Evolutionary conservation across 2,797 vertebrate species (phyloP), one percentile per base, ranked within the genome.

Genomic region (Corythornis leucogaster): DNA sequence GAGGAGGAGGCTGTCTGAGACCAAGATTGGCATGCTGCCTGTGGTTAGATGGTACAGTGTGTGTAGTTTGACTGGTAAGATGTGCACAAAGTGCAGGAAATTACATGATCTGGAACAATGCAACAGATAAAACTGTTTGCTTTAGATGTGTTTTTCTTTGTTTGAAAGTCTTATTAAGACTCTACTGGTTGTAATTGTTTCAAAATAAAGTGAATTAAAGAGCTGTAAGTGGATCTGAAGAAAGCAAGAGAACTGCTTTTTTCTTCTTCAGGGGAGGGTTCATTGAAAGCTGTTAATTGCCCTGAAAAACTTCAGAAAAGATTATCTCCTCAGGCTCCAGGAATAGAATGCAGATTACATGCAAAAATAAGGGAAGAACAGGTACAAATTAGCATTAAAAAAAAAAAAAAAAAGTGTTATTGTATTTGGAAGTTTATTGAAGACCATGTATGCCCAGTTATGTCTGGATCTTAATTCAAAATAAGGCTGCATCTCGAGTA

Each of bases 51-150:
- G 35, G 25, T 42, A 15, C 15, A 46, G 24, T 46, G 20, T 4
- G 2, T 28, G 35, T 35, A 54, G 17, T 55, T 15, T 40, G 21
- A 48, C 50, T 38, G 42, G 25, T 22, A 68, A 38, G 33, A 5
- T 42, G n/a, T 1, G 3, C 33, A 16, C 6, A 17, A 25, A 40
- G 9, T 13, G 9, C 2, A 2, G 9, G 15, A 5, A 61, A 21
- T 67, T 0, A 33, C 7, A 8, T 54, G 21, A 18, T 70, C 33
- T 45, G 35, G 25, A 76, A 14, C 5, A 22, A 18, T 50, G 4
- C 10, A 71, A 8, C 6, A 62, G 18, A 30, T 62, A 43, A 54
- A 31, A 63, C 35, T 70, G 5, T 51, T 79, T 54, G 8, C 42
- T 69, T 58, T 28, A 6, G 0, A n/a, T 51, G 15, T 46, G 6